Conservation (phyloP, 1,140 invertebrate species). For the Anoplolepis gracilipes region DNA sequence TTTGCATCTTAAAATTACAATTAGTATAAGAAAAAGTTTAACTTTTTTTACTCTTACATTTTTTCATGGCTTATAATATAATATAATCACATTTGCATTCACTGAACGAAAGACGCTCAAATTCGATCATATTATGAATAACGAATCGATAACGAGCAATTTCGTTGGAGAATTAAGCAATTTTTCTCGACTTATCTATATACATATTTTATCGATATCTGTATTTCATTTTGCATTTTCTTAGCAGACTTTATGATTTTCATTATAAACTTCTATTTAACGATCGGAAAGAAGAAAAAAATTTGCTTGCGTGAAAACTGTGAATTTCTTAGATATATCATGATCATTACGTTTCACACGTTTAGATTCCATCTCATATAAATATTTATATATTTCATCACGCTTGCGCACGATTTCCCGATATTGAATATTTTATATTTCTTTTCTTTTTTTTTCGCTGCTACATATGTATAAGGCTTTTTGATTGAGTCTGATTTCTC, state of each 20-base stretch:
- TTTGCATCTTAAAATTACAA: conserved; percentile 15
- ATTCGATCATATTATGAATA: neutral
- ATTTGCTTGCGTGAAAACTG: neutral
- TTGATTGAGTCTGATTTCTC: conserved; percentile 28
- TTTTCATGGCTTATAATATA: neutral
- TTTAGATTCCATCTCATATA: conserved; percentile 25
- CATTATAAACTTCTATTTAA: neutral
- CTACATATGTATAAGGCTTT: conserved; percentile 14
- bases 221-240: neutral
- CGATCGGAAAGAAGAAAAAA: neutral
- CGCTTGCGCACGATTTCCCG: neutral
- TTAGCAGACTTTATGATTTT: neutral
- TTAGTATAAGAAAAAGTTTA: conserved; percentile 10
- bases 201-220: neutral
- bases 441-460: neutral
- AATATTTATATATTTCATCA: conserved; percentile 41
- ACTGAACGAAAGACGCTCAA: conserved; percentile 10
- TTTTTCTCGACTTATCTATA: conserved; percentile 14
- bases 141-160: conserved; percentile 22
- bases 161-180: conserved; percentile 31
- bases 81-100: neutral
- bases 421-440: neutral
- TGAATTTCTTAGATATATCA: conserved; percentile 20
- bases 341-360: conserved; percentile 23
- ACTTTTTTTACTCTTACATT: conserved; percentile 9